Evolutionary conservation across 2,113 vertebrate species (phyloP).

Genomic region (Myanophis thanlyinensis): DNA sequence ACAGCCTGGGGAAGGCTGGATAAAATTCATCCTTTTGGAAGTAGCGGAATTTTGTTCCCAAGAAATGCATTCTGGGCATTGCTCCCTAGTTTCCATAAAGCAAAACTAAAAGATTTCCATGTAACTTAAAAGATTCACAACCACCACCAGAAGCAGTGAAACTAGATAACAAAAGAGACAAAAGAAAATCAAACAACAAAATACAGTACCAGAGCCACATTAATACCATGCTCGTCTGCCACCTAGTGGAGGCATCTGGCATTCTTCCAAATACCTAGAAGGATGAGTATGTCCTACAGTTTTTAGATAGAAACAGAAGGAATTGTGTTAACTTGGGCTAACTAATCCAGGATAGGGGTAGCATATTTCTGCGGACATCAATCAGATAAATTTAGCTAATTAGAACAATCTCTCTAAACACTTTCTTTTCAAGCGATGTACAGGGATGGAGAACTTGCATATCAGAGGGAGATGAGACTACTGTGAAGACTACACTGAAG

Average conservation of each 20-base stretch:
- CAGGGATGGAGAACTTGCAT: too few relatives aligned
- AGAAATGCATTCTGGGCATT: constrained; percentile 1
- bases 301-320: not conserved
- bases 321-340: not conserved
- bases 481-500: not conserved
- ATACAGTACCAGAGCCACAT: constrained; percentile 21
- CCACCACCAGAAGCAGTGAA: constrained; percentile 23
- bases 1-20: not conserved
- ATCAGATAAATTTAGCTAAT: not conserved
- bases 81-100: not conserved
- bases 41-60: constrained; percentile 34
- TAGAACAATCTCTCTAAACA: not conserved
- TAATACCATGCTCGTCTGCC: constrained; percentile 69
- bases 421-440: not conserved
- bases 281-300: not conserved
- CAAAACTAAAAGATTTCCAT: constrained; percentile 55
- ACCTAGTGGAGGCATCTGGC: constrained; percentile 66
- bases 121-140: constrained; percentile 37
- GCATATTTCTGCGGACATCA: not conserved
- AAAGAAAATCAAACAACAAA: not conserved
- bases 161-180: constrained; percentile 17
- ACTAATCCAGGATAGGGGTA: not conserved
- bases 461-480: not conserved
- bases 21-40: not conserved
- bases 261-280: not conserved